A percentile compares a stretch with the other conserved stretches of the same genome.
phyloP scores from a whole-genome alignment of 1,140 invertebrate species.

The Campoletis sonorensis region DNA sequence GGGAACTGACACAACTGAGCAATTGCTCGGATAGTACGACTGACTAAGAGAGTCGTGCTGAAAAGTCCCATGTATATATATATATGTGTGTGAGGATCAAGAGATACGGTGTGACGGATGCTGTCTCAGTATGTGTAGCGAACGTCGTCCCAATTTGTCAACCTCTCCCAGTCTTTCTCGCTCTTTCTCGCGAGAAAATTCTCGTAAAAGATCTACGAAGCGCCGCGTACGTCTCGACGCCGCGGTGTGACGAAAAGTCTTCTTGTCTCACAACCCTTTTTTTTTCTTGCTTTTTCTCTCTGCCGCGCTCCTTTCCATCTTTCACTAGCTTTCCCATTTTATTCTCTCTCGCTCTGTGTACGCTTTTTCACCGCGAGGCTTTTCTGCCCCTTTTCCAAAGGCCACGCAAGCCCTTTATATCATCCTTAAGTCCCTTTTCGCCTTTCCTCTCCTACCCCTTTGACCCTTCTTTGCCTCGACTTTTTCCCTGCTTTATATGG shows the following conservation, averaged over 20 bases:
- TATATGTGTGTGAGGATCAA: background rate
- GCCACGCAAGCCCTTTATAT: conserved; percentile 48
- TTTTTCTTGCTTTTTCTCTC: background rate
- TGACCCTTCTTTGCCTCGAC: background rate
- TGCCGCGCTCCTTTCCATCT: conserved; percentile 5
- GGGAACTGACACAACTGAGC: background rate
- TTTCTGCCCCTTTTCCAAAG: background rate
- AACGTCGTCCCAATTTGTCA: conserved; percentile 39
- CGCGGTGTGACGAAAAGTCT: conserved; percentile 17
- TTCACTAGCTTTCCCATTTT: conserved; percentile 21
- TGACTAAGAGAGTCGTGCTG: background rate
- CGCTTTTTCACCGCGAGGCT: conserved; percentile 17
- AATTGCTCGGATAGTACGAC: background rate
- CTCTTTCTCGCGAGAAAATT: background rate
- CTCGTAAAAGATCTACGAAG: background rate
- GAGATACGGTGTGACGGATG: background rate
- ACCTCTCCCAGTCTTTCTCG: background rate
- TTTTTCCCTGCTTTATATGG: background rate
- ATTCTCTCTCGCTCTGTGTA: conserved; percentile 13
- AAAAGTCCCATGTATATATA: background rate
- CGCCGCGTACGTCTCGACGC: background rate
- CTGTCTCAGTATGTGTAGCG: conserved; percentile 5
- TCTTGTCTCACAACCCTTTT: background rate
- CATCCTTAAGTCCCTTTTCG: conserved; percentile 43
- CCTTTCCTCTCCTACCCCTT: background rate